Conservation (phyloP, 2,113 vertebrate genomes). For the Daphoenositta chrysoptera region DNA sequence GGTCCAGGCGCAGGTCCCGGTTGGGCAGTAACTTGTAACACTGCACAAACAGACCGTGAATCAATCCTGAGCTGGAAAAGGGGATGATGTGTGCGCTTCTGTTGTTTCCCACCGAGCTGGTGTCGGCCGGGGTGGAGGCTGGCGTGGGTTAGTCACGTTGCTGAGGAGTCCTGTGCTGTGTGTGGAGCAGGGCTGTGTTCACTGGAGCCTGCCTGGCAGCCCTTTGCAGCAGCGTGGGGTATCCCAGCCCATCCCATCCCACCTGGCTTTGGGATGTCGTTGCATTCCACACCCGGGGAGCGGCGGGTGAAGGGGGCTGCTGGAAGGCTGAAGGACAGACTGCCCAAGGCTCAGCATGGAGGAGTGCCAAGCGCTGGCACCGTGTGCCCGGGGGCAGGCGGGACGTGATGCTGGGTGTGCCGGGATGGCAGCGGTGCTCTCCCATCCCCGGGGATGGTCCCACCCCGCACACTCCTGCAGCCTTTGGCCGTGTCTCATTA, state of each 20-base stretch:
- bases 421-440: accelerated
- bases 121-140: background rate
- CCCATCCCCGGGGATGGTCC: accelerated
- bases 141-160: background rate
- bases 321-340: background rate
- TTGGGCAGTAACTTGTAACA: background rate
- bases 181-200: background rate
- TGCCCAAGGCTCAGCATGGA: background rate
- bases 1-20: background rate
- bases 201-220: background rate
- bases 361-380: background rate
- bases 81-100: background rate
- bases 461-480: background rate
- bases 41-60: background rate
- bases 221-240: background rate
- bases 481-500: accelerated
- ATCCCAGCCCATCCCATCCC: background rate
- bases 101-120: background rate
- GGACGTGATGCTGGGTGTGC: accelerated
- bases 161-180: background rate
- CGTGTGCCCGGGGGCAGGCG: accelerated
- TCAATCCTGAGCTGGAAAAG: background rate
- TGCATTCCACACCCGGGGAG: accelerated
- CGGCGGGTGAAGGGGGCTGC: background rate
- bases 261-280: background rate